These are phyloP conservation scores for Acrocyrtus sp. DNA, from an alignment of 2,888 invertebrate genomes.

Conservation along the genomic window DNA sequence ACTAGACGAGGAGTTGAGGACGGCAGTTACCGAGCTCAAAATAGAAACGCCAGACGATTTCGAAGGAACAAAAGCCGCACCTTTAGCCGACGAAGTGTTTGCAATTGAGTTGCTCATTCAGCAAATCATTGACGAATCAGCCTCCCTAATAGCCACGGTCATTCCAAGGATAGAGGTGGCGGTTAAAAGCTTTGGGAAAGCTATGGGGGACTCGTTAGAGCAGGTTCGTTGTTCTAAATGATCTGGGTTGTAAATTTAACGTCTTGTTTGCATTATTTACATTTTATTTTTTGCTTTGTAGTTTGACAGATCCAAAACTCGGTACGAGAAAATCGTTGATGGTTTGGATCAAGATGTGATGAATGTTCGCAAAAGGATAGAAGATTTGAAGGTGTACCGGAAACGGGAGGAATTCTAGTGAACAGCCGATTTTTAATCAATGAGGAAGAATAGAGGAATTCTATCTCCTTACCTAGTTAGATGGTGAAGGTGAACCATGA, in stretches of 20 bases:
- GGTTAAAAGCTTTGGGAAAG: conserved; percentile 39
- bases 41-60: conserved; percentile 42
- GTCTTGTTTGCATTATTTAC: background rate
- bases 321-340: conserved; percentile 52
- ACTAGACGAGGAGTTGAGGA: conserved; percentile 38
- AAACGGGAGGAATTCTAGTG: conserved; percentile 54
- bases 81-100: conserved; percentile 41
- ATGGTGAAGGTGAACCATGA: background rate
- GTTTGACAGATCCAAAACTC: conserved; percentile 52
- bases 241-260: background rate
- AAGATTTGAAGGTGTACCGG: conserved; percentile 51
- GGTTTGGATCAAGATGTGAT: conserved; percentile 51
- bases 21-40: conserved; percentile 36
- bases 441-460: too few species aligned
- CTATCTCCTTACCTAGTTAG: too few species aligned
- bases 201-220: conserved; percentile 40
- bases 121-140: conserved; percentile 42
- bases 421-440: background rate
- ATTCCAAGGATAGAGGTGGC: conserved; percentile 36
- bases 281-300: conserved; percentile 22
- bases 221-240: too few species aligned
- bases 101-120: conserved; percentile 36
- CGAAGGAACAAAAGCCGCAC: conserved; percentile 45
- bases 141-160: conserved; percentile 33
- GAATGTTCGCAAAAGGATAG: conserved; percentile 45